Conservation (phyloP, 2,113 vertebrate species). For the Chascanopsetta lugubris region DNA sequence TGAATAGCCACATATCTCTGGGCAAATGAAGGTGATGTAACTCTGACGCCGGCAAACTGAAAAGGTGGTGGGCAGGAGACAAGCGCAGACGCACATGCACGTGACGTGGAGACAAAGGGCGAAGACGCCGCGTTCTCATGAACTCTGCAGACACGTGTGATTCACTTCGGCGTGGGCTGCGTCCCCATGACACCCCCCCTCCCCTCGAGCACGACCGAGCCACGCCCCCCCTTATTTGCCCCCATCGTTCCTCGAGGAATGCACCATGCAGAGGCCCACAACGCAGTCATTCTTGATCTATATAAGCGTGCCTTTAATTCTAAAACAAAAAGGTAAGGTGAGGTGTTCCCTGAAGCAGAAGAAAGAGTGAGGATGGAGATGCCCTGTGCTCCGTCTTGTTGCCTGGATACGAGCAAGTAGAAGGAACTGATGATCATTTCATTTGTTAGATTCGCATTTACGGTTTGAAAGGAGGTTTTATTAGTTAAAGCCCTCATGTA, state of each 20-base stretch:
- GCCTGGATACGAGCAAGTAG: constrained; percentile 69
- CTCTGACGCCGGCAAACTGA: constrained; percentile 44
- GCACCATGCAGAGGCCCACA: constrained; percentile 28
- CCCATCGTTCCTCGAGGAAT: constrained; percentile 76
- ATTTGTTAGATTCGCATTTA: constrained; percentile 42
- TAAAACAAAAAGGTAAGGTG: constrained; percentile 35
- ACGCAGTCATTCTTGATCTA: too few species aligned
- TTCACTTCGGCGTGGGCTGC: constrained; percentile 56
- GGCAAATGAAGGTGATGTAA: constrained; percentile 61
- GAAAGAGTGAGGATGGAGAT: constrained; percentile 33
- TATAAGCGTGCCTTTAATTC: constrained; percentile 37
- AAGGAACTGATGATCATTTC: constrained; percentile 33
- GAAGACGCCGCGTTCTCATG: constrained; percentile 21
- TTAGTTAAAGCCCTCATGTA: not conserved
- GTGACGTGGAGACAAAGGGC: not conserved
- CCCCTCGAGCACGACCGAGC: constrained; percentile 23
- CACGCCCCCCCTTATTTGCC: constrained; percentile 37
- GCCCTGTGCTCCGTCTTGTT: constrained; percentile 67
- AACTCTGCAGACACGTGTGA: constrained; percentile 52
- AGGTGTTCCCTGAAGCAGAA: constrained; percentile 33
- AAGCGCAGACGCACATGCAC: not conserved
- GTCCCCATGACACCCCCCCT: constrained; percentile 51
- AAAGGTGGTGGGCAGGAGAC: constrained; percentile 39
- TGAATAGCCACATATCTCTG: constrained; percentile 52
- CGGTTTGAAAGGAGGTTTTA: constrained; percentile 52